phyloP scores from a whole-genome alignment of 2,797 vertebrate genomes.

The Pempheris klunzingeri region DNA sequence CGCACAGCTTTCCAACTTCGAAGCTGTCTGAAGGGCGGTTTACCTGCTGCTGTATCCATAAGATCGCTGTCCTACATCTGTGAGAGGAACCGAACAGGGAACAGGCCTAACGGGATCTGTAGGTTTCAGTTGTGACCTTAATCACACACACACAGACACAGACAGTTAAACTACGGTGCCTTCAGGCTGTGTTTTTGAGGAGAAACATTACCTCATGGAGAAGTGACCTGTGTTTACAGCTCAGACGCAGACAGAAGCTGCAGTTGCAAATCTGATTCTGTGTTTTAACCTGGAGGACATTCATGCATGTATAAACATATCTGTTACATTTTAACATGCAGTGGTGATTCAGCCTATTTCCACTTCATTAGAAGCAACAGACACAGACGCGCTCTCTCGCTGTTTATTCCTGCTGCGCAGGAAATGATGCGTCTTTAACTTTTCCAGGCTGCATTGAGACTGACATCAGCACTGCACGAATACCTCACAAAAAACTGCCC shows the following conservation, averaged over 20 bases:
- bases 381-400: not conserved
- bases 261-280: too few species aligned
- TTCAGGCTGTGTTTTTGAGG: conserved; percentile 24
- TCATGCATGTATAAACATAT: not conserved
- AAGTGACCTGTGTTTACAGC: not conserved
- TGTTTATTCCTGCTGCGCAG: not conserved
- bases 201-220: not conserved
- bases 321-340: conserved; percentile 2
- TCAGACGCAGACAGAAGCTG: too few species aligned
- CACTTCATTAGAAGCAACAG: not conserved
- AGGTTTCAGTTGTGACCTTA: conserved; percentile 25
- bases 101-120: conserved; percentile 43
- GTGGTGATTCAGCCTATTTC: conserved; percentile 14
- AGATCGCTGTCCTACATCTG: not conserved
- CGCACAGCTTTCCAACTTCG: not conserved
- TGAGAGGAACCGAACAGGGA: not conserved
- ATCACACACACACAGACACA: conserved; percentile 16
- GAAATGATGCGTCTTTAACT: not conserved
- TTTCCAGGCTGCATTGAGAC: not conserved
- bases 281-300: not conserved
- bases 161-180: not conserved
- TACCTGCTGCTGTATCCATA: not conserved
- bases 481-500: too few species aligned
- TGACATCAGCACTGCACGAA: not conserved
- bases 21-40: not conserved